These are phyloP conservation scores for Noturus placidus DNA, from an alignment of 2,113 vertebrate genomes.

Conservation along the genomic window DNA sequence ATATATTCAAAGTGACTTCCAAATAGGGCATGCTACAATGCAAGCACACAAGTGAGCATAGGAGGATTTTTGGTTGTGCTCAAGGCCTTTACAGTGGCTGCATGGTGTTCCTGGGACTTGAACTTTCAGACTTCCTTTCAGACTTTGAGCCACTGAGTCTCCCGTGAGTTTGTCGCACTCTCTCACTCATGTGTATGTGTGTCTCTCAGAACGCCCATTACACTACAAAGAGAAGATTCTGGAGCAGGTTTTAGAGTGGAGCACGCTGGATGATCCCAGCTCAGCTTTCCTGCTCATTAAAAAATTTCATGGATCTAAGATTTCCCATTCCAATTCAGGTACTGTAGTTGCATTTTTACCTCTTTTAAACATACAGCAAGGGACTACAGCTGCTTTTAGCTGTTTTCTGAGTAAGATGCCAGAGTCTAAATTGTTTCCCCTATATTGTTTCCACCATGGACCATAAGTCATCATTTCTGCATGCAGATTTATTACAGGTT, in stretches of 20 bases:
- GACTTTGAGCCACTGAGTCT: not conserved
- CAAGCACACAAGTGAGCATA: not conserved
- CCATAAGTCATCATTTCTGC: not conserved
- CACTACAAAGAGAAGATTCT: slow-evolving; percentile 90
- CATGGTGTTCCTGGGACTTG: not conserved
- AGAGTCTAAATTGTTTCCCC: not conserved
- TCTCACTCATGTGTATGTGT: not conserved
- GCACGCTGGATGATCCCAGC: slow-evolving; percentile 81
- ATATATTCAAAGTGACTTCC: not conserved
- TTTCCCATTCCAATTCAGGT: slow-evolving; percentile 70
- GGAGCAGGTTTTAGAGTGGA: slow-evolving; percentile 92
- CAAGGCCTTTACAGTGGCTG: not conserved
- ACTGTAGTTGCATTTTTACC: slow-evolving; percentile 19
- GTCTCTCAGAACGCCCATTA: slow-evolving; percentile 83
- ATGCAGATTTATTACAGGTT: not conserved
- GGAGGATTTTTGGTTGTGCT: not conserved
- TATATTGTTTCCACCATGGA: not conserved
- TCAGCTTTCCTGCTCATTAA: slow-evolving; percentile 89
- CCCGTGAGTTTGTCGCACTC: not conserved
- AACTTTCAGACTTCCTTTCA: not conserved
- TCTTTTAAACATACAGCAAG: not conserved
- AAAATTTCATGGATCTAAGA: slow-evolving; percentile 73
- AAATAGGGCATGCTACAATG: not conserved
- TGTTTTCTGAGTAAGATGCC: not conserved
- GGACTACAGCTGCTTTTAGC: not conserved